Base-by-base conservation (phyloP, 2,113 vertebrate species). In the Sinocyclocheilus anshuiensis region DNA sequence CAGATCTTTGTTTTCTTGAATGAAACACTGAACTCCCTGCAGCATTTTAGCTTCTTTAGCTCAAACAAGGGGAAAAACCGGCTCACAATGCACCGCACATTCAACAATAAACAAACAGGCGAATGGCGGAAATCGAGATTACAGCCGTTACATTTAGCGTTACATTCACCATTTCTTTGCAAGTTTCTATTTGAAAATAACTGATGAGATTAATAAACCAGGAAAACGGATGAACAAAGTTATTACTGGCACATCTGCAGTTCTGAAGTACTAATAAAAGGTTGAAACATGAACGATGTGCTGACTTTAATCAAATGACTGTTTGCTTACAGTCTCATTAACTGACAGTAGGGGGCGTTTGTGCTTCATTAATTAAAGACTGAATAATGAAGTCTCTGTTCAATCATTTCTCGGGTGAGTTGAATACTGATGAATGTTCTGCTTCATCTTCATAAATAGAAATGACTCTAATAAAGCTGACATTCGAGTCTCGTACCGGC, bases 371-470 rank as follows among this genome's bases (percentile, higher is more conserved):
- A 16, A 16, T 36, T 10, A 15, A 71, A 69, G 15, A 69, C 6
- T 71, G 18, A 71, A 72, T 53, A n/a, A n/a, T 53, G 16, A 9
- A 2, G 22, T 29, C 29, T 29, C 29, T 50, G 36, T 50, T 50
- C 13, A 55, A 22, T 77, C 76, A 57, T 77, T 55, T 55, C 8
- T 18, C 29, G 13, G 33, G 50, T 33, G 15, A 50, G 24, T 4
- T 26, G n/a, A 33, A 91, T 89, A 61, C 87, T 93, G 89, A 92
- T 92, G 84, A 92, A 92, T 90, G 67, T 42, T 39, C 39, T 20
- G 83, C 42, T 85, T 72, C n/a, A 82, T 84, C 80, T 86, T 89
- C 89, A 88, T 93, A 92, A 91, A 94, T 95, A 93, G 92, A 94
- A 94, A 94, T 93, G 45, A 72, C 86, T 89, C 88, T 33, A 81